Base-by-base conservation (phyloP, 2,113 vertebrate genomes). In the Trinectes maculatus region DNA sequence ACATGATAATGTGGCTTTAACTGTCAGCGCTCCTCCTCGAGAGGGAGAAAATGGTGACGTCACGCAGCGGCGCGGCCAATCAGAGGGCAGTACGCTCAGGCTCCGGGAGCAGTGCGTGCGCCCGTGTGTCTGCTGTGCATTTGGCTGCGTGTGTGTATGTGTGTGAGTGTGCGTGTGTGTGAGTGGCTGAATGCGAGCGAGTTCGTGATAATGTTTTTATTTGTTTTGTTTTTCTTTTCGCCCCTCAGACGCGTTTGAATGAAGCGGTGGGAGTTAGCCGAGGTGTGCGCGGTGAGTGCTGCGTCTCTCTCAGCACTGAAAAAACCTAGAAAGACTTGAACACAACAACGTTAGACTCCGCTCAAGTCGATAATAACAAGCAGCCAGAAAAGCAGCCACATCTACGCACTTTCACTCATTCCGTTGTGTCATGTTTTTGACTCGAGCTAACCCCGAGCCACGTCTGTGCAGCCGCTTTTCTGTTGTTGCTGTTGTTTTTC, bases 1-100 rank as follows among this genome's bases (percentile, higher is more conserved):
- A 55, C 8, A 6, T 48, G 70, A 64, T 59, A 65, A 59, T 89
- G 76, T 77, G 77, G 82, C 89, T 92, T 91, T 89, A 91, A 92
- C 79, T 54, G 58, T 31, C 53, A 24, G 43, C 42, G 56, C 80
- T 67, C 75, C 88, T 76, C 76, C 74, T 68, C 43, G 40, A 44
- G 24, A 16, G 6, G 5, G 29, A 44, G 59, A 64, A 49, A 22
- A 43, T 13, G 4, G 51, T 86, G 83, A 91, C 89, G 53, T 92
- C 88, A 89, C 51, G 0, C 3, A 0, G 7, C 18, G 0, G 5
- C 8, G 22, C 29, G 79, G 80, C 92, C 91, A 93, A 93, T 93
- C 77, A 64, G 39, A 9, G 66, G 6, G 29, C 57, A 2, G 64
- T 48, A 85, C 75, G 58, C 70, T 52, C 53, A 7, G 54, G 82